Evolutionary conservation across 2,113 vertebrate species (phyloP).

Genomic region (Lophochroa leadbeateri): DNA sequence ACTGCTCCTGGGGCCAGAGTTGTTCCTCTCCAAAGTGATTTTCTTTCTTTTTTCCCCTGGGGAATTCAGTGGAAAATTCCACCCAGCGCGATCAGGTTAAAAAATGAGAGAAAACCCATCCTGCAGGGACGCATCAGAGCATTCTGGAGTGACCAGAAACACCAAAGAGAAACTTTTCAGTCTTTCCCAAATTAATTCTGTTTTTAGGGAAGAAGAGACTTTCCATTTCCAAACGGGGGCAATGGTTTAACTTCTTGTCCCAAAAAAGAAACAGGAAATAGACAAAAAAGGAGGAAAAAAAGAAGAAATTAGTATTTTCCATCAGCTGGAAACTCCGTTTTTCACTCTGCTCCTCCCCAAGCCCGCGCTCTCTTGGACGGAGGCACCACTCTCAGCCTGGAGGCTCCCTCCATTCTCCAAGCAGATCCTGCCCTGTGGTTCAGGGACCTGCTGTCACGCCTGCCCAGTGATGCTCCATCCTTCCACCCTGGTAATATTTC

Average conservation of each 20-base stretch:
- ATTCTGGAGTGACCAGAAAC: not conserved
- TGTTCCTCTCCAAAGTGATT: not conserved
- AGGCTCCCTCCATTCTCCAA: fast-evolving
- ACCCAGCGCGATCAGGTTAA: not conserved
- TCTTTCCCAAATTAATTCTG: not conserved
- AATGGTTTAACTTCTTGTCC: not conserved
- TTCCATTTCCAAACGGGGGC: not conserved
- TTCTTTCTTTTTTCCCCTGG: not conserved
- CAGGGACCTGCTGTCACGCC: not conserved
- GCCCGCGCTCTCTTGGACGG: not conserved
- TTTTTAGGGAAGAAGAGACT: not conserved
- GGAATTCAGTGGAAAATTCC: not conserved
- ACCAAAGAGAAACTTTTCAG: not conserved
- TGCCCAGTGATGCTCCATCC: not conserved
- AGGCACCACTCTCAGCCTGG: not conserved
- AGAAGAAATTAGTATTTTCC: not conserved
- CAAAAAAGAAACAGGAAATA: not conserved
- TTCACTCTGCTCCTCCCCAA: not conserved
- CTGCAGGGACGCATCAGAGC: fast-evolving
- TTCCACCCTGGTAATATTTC: not conserved
- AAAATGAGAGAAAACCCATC: not conserved
- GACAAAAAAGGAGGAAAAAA: not conserved
- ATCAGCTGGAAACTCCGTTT: not conserved
- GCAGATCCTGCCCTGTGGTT: not conserved
- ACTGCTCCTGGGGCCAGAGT: not conserved